phyloP scores from a whole-genome alignment of 2,797 vertebrate genomes.

The Artibeus lituratus region DNA sequence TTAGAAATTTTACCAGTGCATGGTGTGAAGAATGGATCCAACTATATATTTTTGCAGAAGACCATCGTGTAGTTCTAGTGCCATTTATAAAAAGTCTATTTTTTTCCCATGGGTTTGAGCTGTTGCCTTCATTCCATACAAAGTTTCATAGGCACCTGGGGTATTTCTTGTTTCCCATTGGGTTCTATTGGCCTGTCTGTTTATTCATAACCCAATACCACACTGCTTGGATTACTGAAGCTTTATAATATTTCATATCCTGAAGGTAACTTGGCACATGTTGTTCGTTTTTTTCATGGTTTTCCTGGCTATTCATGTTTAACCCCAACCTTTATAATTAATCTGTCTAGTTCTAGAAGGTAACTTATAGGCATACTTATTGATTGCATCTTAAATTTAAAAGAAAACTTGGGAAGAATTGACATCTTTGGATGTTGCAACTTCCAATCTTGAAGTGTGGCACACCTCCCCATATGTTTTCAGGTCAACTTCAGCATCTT shows the following conservation, averaged over 20 bases:
- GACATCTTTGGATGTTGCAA: too few relatives aligned
- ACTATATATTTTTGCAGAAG: conserved; percentile 27
- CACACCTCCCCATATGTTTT: too few relatives aligned
- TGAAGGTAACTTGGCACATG: not conserved
- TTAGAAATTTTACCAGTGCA: conserved; percentile 8
- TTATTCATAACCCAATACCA: not conserved
- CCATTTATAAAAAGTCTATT: not conserved
- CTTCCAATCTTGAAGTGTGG: not conserved
- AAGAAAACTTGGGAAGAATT: not conserved
- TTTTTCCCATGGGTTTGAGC: not conserved
- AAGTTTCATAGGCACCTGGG: not conserved
- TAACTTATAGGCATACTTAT: not conserved
- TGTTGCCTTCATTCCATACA: conserved; percentile 3
- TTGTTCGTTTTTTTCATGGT: not conserved
- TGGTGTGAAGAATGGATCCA: conserved; percentile 12
- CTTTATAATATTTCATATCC: not conserved
- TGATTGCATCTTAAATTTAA: not conserved
- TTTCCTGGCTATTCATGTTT: conserved; percentile 34
- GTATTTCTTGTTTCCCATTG: not conserved
- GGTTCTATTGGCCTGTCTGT: not conserved
- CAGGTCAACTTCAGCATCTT: too few relatives aligned
- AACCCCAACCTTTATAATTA: not conserved
- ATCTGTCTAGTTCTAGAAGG: not conserved
- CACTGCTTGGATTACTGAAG: too few relatives aligned
- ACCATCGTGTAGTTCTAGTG: conserved; percentile 34